Evolutionary conservation across 2,888 invertebrate species (phyloP).

Genomic region (Plagodis dolabraria): DNA sequence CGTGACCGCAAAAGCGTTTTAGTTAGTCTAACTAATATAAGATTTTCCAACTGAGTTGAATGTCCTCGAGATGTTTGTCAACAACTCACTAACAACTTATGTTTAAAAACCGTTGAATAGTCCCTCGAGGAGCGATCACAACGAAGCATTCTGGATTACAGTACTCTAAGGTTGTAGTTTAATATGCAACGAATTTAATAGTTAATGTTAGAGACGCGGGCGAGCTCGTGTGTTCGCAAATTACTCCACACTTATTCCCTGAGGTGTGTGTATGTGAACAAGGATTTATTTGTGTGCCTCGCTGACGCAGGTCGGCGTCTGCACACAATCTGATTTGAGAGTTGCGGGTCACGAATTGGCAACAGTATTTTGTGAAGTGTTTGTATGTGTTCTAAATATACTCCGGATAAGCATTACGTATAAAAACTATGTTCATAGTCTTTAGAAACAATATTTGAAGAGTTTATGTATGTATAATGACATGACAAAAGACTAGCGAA

Average conservation of each 20-base stretch:
- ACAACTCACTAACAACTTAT: conserved; percentile 35
- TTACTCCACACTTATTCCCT: conserved; percentile 80
- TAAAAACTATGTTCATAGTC: too few species aligned
- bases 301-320: conserved; percentile 63
- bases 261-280: conserved; percentile 57
- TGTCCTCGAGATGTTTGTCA: conserved; percentile 23
- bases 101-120: conserved; percentile 55
- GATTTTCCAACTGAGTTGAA: conserved; percentile 16
- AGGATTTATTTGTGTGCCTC: conserved; percentile 74
- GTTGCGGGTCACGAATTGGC: conserved; percentile 37
- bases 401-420: too few species aligned
- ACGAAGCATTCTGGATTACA: conserved; percentile 67
- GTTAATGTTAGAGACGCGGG: conserved; percentile 79
- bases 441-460: too few species aligned
- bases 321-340: conserved; percentile 58
- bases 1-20: not conserved
- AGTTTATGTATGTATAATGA: too few species aligned
- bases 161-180: conserved; percentile 73
- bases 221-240: conserved; percentile 73
- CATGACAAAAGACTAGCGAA: too few species aligned
- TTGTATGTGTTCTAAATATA: too few species aligned
- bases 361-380: conserved; percentile 16
- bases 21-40: not conserved
- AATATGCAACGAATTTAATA: conserved; percentile 85
- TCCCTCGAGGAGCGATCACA: conserved; percentile 51